Evolutionary conservation across 2,113 vertebrate species (phyloP).

Genomic region (Notarius lentiginosus): DNA sequence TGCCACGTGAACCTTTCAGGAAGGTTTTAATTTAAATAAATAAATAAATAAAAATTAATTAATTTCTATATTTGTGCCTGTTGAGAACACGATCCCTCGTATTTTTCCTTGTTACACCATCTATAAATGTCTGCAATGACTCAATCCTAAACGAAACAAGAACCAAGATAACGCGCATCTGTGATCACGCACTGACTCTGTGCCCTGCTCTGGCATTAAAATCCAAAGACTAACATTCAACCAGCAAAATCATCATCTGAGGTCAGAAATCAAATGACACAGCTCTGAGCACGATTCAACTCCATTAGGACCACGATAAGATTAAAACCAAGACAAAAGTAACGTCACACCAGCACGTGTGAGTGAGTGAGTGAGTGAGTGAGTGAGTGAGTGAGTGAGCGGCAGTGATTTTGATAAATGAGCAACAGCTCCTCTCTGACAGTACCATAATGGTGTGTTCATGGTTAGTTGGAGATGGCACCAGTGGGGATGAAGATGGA

Average conservation of each 20-base stretch:
- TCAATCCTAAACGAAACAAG: background rate
- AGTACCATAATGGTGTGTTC: constrained; percentile 37
- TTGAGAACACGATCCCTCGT: too few species aligned
- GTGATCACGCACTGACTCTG: background rate
- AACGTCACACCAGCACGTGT: background rate
- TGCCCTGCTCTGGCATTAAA: background rate
- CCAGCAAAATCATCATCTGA: constrained; percentile 16
- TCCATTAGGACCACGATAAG: constrained; percentile 17
- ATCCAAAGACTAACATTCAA: background rate
- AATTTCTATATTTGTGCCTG: background rate
- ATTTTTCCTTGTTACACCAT: background rate
- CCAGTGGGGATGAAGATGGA: background rate
- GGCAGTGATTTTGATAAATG: constrained; percentile 36
- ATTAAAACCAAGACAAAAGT: constrained; percentile 19
- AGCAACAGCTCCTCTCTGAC: constrained; percentile 19
- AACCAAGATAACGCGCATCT: background rate
- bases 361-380: constrained; percentile 3
- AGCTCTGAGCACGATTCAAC: constrained; percentile 30
- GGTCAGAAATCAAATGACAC: constrained; percentile 7
- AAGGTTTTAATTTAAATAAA: background rate
- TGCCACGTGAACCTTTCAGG: background rate
- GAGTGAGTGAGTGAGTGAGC: background rate
- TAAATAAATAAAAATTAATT: too few species aligned
- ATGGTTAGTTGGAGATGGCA: constrained; percentile 29
- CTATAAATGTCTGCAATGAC: background rate